phyloP scores from a whole-genome alignment of 2,797 vertebrate species.

The Tauraco hartlaubi region DNA sequence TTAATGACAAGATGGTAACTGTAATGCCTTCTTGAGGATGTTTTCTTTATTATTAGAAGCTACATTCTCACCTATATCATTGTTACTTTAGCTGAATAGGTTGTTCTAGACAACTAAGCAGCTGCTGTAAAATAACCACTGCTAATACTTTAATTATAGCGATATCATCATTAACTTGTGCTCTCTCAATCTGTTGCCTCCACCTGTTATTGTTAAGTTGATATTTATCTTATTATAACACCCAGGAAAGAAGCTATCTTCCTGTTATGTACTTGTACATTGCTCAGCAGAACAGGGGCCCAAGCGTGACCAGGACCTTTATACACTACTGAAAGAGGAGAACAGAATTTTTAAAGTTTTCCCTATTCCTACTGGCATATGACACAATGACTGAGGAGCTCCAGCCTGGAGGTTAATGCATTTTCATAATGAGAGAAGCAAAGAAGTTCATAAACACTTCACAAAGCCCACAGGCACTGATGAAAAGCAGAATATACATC shows the following conservation, averaged over 20 bases:
- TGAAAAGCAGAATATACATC: constrained; percentile 27
- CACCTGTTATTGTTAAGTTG: constrained; percentile 35
- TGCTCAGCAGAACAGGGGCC: background rate
- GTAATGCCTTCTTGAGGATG: background rate
- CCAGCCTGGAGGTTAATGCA: background rate
- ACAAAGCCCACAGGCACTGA: background rate
- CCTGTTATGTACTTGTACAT: background rate
- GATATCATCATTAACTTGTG: constrained; percentile 42
- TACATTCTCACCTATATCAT: background rate
- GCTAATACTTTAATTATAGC: constrained; percentile 44
- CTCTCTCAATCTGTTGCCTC: constrained; percentile 48
- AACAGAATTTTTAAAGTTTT: background rate
- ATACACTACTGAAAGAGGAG: background rate
- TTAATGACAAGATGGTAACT: background rate
- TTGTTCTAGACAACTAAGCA: constrained; percentile 28
- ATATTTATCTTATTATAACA: background rate
- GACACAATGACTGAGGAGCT: background rate
- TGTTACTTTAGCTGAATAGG: background rate
- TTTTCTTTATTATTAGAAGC: background rate
- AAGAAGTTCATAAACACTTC: constrained; percentile 19
- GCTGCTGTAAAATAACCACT: constrained; percentile 28
- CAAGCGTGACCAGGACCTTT: background rate
- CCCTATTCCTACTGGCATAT: background rate
- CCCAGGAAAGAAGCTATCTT: background rate
- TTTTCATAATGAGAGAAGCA: background rate